phyloP scores from a whole-genome alignment of 2,113 vertebrate species.

The Campylomormyrus numenius region DNA sequence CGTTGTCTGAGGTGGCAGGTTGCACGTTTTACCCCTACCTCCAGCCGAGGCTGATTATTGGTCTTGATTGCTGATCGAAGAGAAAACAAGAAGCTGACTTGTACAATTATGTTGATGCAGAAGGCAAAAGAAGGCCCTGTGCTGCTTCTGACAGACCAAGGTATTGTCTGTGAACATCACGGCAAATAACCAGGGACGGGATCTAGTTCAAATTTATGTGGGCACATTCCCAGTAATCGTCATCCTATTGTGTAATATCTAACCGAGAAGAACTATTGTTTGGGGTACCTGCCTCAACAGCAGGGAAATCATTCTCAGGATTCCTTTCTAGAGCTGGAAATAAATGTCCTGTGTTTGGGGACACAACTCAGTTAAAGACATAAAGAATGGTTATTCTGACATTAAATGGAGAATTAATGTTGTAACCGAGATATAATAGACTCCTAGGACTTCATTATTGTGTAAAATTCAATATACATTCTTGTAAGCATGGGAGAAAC shows the following conservation, averaged over 20 bases:
- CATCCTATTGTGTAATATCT: not conserved
- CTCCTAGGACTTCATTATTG: not conserved
- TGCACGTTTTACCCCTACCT: not conserved
- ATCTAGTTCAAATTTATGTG: not conserved
- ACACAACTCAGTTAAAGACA: not conserved
- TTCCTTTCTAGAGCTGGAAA: not conserved
- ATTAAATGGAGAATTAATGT: not conserved
- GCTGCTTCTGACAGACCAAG: not conserved
- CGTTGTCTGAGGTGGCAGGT: not conserved
- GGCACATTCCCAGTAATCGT: not conserved
- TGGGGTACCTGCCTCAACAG: not conserved
- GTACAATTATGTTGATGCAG: not conserved
- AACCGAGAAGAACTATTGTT: not conserved
- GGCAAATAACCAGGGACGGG: not conserved
- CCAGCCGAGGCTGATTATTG: not conserved
- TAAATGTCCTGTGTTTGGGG: not conserved
- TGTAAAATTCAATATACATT: not conserved
- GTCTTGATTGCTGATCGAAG: not conserved
- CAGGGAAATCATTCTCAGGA: not conserved
- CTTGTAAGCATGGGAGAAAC: not conserved
- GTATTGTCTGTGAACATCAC: not conserved
- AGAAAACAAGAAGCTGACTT: conserved; percentile 2
- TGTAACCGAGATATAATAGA: not conserved
- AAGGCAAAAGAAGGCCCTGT: not conserved
- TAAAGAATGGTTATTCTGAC: not conserved